Evolutionary conservation across 1,140 invertebrate species (phyloP), one percentile per base, ranked within the genome.

Genomic region (Xylocopa sonorina): DNA sequence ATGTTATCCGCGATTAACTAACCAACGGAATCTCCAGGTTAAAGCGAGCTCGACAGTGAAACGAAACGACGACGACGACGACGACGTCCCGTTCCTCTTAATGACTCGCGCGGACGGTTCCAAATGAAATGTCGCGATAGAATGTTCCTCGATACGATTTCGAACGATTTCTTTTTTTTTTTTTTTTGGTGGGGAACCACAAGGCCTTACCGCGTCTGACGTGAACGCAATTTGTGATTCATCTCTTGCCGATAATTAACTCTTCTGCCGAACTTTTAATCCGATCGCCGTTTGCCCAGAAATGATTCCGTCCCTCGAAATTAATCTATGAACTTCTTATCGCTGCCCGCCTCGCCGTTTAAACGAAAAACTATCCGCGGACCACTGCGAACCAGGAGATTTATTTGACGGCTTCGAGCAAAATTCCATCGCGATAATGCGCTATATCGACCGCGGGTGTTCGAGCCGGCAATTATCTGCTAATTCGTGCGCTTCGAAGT

Each of bases 291-390:
- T 63, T 58, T 38, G 50, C 50, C 55, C 74, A 68, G 62, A 68
- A 78, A 71, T 78, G 68, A 73, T 82, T 67, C 48, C 60, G 60
- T 78, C 80, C 53, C 60, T 64, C 41, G 24, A 66, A 78, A 83
- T 83, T 83, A 72, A 83, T 83, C 82, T 78, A 41, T 41, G 53
- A 83, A 83, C 81, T 83, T 83, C 62, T 78, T 83, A 83, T 83
- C 82, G 53, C 38, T 75, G 57, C 55, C 43, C 55, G 55, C 21
- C 41, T 34, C 50, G 27, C 41, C 32, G 24, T 62, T 62, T 57
- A 38, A 46, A n/a, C 29, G 46, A 68, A 78, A 78, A 83, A 62
- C 74, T 53, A 58, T 50, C 46, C 55, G 67, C 29, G 55, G 29
- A 55, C 34, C n/a, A 16, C 41, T 4, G 38, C 55, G n/a, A 66